These are phyloP conservation scores for Arenaria interpres DNA, from an alignment of 2,113 vertebrate species.

Conservation along the genomic window DNA sequence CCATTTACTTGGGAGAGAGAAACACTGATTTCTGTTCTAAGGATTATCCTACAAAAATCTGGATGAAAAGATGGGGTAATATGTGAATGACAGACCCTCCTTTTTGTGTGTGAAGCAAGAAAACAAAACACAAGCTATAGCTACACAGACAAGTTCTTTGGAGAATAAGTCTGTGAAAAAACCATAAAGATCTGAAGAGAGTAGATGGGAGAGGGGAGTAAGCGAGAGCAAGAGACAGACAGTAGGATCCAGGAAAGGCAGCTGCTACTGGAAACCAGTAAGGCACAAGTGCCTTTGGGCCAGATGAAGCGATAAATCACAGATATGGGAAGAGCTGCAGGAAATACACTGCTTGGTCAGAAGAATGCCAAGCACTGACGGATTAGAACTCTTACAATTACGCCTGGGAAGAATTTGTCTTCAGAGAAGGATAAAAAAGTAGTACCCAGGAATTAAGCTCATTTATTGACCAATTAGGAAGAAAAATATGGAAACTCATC, in stretches of 20 bases:
- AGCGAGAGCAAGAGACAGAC: neutral
- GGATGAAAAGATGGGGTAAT: neutral
- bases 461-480: neutral
- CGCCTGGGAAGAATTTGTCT: neutral
- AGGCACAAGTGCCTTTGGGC: neutral
- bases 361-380: neutral
- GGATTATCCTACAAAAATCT: neutral
- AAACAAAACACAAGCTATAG: neutral
- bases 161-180: neutral
- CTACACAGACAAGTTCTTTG: neutral
- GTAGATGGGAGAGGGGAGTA: neutral
- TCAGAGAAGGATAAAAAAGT: neutral
- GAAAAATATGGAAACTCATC: neutral
- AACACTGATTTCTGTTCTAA: neutral
- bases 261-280: neutral
- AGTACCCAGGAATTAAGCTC: neutral
- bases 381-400: neutral
- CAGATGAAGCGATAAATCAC: neutral
- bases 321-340: neutral
- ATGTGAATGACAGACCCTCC: neutral
- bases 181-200: neutral
- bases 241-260: neutral
- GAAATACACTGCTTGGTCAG: neutral
- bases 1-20: neutral
- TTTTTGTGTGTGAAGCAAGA: neutral